These are phyloP conservation scores for Sciurus niger DNA, from an alignment of 2,113 vertebrate species.

Conservation along the genomic window DNA sequence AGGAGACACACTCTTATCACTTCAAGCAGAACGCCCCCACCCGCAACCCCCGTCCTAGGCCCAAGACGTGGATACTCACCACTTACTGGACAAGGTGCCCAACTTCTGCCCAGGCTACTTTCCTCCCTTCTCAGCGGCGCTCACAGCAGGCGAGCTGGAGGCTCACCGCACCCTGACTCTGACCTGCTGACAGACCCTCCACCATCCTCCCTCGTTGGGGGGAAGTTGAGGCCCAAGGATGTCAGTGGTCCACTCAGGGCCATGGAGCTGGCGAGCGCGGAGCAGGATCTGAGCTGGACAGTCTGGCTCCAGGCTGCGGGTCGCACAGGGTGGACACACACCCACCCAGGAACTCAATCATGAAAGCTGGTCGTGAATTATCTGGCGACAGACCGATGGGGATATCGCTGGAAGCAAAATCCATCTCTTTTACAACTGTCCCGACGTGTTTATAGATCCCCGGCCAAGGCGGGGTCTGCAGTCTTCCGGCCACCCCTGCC, in stretches of 20 bases:
- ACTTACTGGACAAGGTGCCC: fast-evolving
- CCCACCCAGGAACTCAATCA: not conserved
- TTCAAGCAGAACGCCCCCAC: too few relatives aligned
- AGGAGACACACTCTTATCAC: not conserved
- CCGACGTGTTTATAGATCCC: constrained; percentile 70
- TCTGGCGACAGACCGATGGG: constrained; percentile 30
- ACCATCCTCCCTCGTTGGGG: not conserved
- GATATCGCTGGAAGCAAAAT: constrained; percentile 32
- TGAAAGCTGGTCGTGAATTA: constrained; percentile 58
- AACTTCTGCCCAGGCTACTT: fast-evolving
- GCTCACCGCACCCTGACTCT: fast-evolving
- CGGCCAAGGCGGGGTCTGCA: not conserved
- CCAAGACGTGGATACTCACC: too few relatives aligned
- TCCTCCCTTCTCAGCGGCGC: not conserved
- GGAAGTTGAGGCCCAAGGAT: not conserved
- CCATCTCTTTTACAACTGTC: constrained; percentile 78
- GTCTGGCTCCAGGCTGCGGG: not conserved
- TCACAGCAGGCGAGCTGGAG: too few relatives aligned
- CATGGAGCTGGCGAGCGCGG: not conserved
- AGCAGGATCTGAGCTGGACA: not conserved
- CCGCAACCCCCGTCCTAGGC: not conserved
- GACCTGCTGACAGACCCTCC: not conserved
- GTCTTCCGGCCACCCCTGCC: not conserved
- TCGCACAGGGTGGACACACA: fast-evolving
- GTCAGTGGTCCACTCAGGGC: not conserved